phyloP scores from a whole-genome alignment of 2,797 vertebrate genomes.

The Tamandua tetradactyla region DNA sequence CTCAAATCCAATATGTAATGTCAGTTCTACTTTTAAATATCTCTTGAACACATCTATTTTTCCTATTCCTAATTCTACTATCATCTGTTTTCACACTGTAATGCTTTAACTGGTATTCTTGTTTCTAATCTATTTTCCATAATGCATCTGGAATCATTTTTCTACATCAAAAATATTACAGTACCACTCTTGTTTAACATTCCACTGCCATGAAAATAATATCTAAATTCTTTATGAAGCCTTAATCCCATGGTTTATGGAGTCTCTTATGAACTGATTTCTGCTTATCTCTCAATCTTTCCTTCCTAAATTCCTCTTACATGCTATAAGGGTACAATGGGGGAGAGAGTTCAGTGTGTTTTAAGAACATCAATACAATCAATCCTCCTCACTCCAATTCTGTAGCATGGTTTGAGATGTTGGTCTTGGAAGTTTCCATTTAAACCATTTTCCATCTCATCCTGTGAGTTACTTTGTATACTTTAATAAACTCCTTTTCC shows the following conservation, averaged over 20 bases:
- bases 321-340: not conserved
- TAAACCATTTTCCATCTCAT: not conserved
- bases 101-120: not conserved
- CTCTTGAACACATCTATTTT: not conserved
- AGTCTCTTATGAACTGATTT: not conserved
- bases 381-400: not conserved
- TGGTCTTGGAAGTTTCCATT: not conserved
- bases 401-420: not conserved
- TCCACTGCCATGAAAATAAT: not conserved
- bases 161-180: not conserved
- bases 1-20: not conserved
- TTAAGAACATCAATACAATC: not conserved
- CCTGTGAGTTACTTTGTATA: not conserved
- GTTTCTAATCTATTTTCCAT: not conserved
- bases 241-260: not conserved
- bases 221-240: not conserved
- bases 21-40: not conserved
- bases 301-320: not conserved
- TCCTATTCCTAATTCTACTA: not conserved
- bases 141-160: not conserved
- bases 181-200: not conserved
- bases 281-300: not conserved
- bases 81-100: not conserved
- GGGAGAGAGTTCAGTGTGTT: not conserved
- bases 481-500: not conserved